Conservation (phyloP, 2,113 vertebrate species). For the Sigmodon hispidus region DNA sequence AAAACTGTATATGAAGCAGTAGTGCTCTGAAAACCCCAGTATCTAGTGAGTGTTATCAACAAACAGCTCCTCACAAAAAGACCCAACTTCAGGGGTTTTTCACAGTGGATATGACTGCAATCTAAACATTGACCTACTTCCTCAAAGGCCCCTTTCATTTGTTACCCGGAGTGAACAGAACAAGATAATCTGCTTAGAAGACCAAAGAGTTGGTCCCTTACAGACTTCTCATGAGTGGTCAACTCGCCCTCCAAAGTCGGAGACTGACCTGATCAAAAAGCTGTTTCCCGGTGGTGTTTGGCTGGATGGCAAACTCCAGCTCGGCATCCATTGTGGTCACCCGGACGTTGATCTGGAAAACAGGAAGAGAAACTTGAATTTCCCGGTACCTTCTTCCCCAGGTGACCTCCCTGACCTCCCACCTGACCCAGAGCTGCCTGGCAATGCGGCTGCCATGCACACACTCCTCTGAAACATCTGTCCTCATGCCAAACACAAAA, state of each 20-base stretch:
- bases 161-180: not conserved
- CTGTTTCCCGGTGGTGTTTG: conserved; percentile 96
- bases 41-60: not conserved
- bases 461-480: not conserved
- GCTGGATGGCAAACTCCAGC: conserved; percentile 98
- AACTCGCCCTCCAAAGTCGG: not conserved
- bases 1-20: not conserved
- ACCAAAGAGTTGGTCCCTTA: not conserved
- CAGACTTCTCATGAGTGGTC: fast-evolving
- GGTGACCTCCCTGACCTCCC: no score
- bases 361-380: not conserved
- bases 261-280: conserved; percentile 96
- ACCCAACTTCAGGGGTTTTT: not conserved
- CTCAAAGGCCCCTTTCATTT: not conserved
- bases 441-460: fast-evolving
- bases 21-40: not conserved
- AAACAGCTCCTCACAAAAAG: not conserved
- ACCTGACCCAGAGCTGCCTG: not conserved
- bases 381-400: fast-evolving
- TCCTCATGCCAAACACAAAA: fast-evolving
- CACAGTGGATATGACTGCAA: not conserved
- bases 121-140: not conserved
- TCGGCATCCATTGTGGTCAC: conserved; percentile 98
- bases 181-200: not conserved
- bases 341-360: conserved; percentile 94